phyloP scores from a whole-genome alignment of 2,797 vertebrate genomes.

The Staurois parvus region DNA sequence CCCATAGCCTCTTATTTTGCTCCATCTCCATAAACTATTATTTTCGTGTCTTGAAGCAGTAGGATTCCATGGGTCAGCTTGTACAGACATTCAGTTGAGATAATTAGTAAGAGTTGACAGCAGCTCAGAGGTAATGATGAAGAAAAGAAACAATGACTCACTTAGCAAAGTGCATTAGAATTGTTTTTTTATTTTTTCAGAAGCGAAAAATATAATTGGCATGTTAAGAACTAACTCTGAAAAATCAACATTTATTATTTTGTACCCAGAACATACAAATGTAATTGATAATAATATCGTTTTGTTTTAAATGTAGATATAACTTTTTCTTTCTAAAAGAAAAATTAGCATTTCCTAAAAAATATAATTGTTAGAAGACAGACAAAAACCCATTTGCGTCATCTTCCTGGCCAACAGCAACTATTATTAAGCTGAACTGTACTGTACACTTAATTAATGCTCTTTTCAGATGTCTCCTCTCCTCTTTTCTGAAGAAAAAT shows the following conservation, averaged over 20 bases:
- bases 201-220: slow-evolving; percentile 14
- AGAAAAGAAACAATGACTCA: slow-evolving; percentile 3
- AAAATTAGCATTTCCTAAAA: neutral
- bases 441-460: slow-evolving; percentile 19
- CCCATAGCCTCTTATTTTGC: slow-evolving; percentile 6
- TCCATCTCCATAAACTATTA: slow-evolving; percentile 33
- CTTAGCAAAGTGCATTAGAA: neutral
- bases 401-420: neutral
- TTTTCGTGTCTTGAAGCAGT: slow-evolving; percentile 9
- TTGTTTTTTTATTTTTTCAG: neutral
- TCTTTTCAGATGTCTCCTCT: slow-evolving; percentile 3
- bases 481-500: neutral
- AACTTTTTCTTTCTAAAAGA: neutral
- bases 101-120: slow-evolving; percentile 40
- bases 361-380: neutral
- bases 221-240: neutral
- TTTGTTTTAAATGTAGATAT: neutral
- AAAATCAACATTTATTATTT: slow-evolving; percentile 4
- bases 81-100: slow-evolving; percentile 14
- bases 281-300: neutral
- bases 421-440: neutral
- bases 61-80: slow-evolving; percentile 20
- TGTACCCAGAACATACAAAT: neutral
- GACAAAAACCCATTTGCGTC: neutral
- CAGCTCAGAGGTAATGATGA: slow-evolving; percentile 7